phyloP scores from a whole-genome alignment of 2,797 vertebrate species.

The Onychomys leucogaster region DNA sequence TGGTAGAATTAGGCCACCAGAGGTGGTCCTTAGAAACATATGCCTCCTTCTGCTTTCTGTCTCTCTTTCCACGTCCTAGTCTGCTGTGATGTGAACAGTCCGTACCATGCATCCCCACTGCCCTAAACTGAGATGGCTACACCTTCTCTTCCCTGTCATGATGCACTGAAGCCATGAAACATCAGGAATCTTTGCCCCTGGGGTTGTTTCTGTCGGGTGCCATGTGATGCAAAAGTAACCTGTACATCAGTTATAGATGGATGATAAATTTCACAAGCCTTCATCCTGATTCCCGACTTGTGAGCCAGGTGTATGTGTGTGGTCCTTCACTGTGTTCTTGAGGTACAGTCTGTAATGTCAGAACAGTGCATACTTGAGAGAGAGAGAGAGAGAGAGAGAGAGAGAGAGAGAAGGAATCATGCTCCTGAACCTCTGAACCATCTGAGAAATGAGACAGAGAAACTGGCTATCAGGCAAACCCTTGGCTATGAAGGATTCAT shows the following conservation, averaged over 20 bases:
- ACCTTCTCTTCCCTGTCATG: not conserved
- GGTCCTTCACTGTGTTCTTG: not conserved
- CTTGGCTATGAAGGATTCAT: not conserved
- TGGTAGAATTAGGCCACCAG: not conserved
- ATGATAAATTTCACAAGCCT: not conserved
- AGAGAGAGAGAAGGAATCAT: not conserved
- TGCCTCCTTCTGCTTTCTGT: too few relatives aligned
- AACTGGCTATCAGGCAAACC: not conserved
- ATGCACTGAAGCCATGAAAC: not conserved
- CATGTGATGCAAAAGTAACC: not conserved
- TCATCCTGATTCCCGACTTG: not conserved
- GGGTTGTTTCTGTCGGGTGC: not conserved
- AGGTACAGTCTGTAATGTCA: not conserved
- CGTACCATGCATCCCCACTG: not conserved
- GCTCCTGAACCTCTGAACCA: not conserved
- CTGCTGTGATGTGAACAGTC: not conserved
- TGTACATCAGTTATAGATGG: not conserved
- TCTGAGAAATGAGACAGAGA: conserved; percentile 10
- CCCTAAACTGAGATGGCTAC: not conserved
- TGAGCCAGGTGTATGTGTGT: rapidly evolving
- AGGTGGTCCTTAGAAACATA: not conserved
- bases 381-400: not conserved
- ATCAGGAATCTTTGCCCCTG: not conserved
- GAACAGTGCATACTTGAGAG: too few relatives aligned
- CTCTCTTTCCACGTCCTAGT: not conserved